phyloP scores from a whole-genome alignment of 1,140 invertebrate genomes.

The Lepidostoma basale region DNA sequence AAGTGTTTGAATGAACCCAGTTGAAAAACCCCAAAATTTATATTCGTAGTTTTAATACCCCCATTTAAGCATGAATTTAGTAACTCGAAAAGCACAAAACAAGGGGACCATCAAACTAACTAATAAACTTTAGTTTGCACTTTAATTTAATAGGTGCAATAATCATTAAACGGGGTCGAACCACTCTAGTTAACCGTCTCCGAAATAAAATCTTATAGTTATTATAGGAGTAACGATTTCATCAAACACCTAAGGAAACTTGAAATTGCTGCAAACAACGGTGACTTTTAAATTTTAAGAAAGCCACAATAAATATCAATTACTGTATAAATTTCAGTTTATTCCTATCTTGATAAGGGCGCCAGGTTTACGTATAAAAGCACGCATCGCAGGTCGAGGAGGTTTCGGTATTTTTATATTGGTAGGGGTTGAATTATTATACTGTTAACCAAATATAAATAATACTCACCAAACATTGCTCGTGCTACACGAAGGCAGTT shows the following conservation, averaged over 20 bases:
- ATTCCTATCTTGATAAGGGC: conserved; percentile 15
- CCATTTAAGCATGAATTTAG: too few relatives aligned
- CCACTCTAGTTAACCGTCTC: not conserved
- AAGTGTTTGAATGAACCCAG: too few relatives aligned
- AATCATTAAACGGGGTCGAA: not conserved
- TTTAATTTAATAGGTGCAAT: not conserved
- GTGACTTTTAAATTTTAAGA: not conserved
- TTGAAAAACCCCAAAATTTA: too few relatives aligned
- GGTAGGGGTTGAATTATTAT: not conserved
- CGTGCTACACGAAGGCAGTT: conserved; percentile 4
- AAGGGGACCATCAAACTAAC: too few relatives aligned
- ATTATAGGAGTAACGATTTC: not conserved
- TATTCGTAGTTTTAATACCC: too few relatives aligned
- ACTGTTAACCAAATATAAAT: not conserved
- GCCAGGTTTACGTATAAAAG: conserved; percentile 1
- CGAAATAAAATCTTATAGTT: not conserved
- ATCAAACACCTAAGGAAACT: conserved; percentile 2
- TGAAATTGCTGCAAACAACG: not conserved
- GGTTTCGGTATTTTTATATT: not conserved
- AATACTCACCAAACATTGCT: conserved; percentile 9
- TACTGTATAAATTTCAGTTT: conserved; percentile 3
- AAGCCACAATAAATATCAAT: conserved; percentile 16
- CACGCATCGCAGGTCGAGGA: conserved; percentile 14
- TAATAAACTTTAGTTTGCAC: not conserved
- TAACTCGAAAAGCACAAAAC: too few relatives aligned